phyloP scores from a whole-genome alignment of 1,140 invertebrate genomes.

The Pectinophora gossypiella region DNA sequence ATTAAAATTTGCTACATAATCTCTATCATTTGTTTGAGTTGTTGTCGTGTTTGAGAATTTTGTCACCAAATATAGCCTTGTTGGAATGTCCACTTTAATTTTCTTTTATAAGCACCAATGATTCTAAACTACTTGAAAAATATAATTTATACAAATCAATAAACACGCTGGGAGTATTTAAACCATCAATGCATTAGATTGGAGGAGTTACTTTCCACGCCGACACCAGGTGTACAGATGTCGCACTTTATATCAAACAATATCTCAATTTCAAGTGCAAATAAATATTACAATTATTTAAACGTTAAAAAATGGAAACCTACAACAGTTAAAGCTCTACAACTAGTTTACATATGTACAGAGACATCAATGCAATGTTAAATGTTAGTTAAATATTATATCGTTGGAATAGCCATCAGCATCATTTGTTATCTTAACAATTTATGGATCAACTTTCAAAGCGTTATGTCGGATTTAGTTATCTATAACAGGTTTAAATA shows the following conservation, averaged over 20 bases:
- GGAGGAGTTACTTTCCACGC: too few species aligned
- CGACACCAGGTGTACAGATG: too few species aligned
- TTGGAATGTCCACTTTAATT: conserved; percentile 1
- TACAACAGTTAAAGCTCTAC: conserved; percentile 70
- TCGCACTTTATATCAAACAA: too few species aligned
- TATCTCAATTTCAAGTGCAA: not conserved
- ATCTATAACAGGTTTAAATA: too few species aligned
- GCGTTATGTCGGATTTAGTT: too few species aligned
- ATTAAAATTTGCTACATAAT: not conserved
- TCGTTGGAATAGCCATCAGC: too few species aligned
- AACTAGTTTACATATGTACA: conserved; percentile 71
- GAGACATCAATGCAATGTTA: conserved; percentile 29
- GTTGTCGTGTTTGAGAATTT: not conserved
- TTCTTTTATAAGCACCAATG: not conserved
- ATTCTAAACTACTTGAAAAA: not conserved
- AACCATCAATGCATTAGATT: too few species aligned
- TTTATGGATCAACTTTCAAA: too few species aligned
- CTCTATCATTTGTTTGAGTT: not conserved
- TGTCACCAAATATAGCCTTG: not conserved
- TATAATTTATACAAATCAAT: too few species aligned
- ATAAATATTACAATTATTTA: not conserved
- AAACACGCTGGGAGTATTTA: too few species aligned
- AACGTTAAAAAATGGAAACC: conserved; percentile 22
- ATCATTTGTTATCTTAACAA: too few species aligned
- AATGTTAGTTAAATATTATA: conserved; percentile 11